Base-by-base conservation (phyloP, 2,888 invertebrate species). In the Amphiduros pacificus region DNA sequence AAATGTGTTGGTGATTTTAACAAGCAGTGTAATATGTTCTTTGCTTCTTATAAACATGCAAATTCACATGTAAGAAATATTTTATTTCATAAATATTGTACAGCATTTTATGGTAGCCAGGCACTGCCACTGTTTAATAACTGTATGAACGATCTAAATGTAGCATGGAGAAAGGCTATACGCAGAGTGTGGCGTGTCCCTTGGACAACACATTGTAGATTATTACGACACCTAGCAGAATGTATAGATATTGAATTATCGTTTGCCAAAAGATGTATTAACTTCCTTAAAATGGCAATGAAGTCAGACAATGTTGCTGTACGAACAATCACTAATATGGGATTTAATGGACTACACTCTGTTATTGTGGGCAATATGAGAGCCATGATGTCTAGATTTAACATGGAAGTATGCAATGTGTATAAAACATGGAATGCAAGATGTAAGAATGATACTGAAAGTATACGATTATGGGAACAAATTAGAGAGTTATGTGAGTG, bases 41-140 rank as follows among this genome's bases (percentile, higher is more conserved):
- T 44, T 44, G n/a, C 44, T 44, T 5, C n/a, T n/a, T 44, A 20
- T 44, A 44, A n/a, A 44, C n/a, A 44, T 44, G 44, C 44, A 44
- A 44, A n/a, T 17, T 5, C 44, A 11, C n/a, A 9, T n/a, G 22
- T 44, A 11, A n/a, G 6, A 9, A 44, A 44, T 44, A 22, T 20
- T 9, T 44, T 44, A 44, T 44, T 44, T 44, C 44, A 44, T 5
- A 44, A 44, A 17, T 44, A 44, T 44, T 44, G 44, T 44, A 44
- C 44, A 20, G n/a, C 44, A n/a, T 44, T 44, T 44, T 44, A 44
- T 44, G 44, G n/a, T 6, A 9, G 44, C n/a, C 44, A 44, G 22
- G 6, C 22, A 5, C 36, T 44, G n/a, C n/a, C n/a, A n/a, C 5
- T 44, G 6, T 22, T 44, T 22, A 17, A 36, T 17, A 36, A 36